Base-by-base conservation (phyloP, 2,888 invertebrate genomes). In the Sclerodermus sp. region DNA sequence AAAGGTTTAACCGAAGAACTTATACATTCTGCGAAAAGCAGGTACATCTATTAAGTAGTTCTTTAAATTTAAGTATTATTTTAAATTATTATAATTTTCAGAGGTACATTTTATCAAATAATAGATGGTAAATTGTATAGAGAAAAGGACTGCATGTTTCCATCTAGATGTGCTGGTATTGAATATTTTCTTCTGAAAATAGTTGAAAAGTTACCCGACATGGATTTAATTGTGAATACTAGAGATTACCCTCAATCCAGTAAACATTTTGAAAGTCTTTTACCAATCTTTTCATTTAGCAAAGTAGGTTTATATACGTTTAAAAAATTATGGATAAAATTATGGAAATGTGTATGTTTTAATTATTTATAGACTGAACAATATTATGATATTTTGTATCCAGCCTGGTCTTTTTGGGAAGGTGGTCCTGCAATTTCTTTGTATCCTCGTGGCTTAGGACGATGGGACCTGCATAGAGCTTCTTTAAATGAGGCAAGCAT, bases 381-480 rank as follows among this genome's bases (percentile, higher is more conserved):
- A 31, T 91, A 93, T 78, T 83, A 84, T 76, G 98, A 98, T 73
- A 93, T 98, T 54, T 91, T 91, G 87, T 93, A 91, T 76, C 97
- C 97, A 1, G 92, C 96, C 0, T 98, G 97, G 97, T 89, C 94
- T 36, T 98, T 98, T 79, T 96, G 96, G 96, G 94, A 94, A 79
- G 97, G 97, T 18, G 98, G 98, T 0, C 98, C 98, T 12, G 96
- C 97, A 1, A 96, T 97, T 63, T 86, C 89, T 32, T 80, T 96
- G 9, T 96, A 96, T 80, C 97, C 97, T 0, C 89, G 86, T 46
- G 97, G 97, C 15, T 86, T 97, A 57, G 97, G 96, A 0, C 82
- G 95, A 37, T 98, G 97, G 97, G 96, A 96, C 77, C 77, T 86
- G 60, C 90, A 91, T 72, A 83, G 95, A 48, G 80, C 84, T 51